phyloP scores from a whole-genome alignment of 2,113 vertebrate genomes.

The Ramphastos sulfuratus region DNA sequence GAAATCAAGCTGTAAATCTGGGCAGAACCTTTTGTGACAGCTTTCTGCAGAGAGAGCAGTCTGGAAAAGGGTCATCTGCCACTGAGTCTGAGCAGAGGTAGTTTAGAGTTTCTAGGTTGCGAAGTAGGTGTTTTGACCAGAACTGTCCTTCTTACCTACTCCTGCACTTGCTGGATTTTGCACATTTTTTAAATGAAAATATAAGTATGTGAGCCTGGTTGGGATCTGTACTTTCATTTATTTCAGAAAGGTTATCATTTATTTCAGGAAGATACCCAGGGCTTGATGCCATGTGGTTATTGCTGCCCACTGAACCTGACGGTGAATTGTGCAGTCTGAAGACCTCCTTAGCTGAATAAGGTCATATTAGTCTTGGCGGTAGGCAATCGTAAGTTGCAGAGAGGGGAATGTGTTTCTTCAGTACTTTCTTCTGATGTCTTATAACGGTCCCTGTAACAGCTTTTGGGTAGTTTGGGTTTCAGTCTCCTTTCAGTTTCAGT shows the following conservation, averaged over 20 bases:
- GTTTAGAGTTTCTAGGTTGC: background rate
- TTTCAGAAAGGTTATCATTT: background rate
- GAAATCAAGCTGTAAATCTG: background rate
- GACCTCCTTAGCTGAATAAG: background rate
- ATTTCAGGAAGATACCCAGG: background rate
- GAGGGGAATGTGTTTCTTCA: background rate
- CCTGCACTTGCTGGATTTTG: background rate
- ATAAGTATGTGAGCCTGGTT: background rate
- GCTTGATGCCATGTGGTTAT: background rate
- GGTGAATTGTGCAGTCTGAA: background rate
- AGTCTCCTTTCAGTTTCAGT: slow-evolving; percentile 48
- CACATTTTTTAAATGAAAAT: too few relatives aligned
- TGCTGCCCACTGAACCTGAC: background rate
- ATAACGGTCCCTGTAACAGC: background rate
- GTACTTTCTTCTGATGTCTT: background rate
- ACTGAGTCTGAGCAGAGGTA: background rate
- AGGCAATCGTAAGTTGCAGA: background rate
- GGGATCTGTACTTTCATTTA: background rate
- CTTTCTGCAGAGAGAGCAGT: background rate
- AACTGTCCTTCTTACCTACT: background rate
- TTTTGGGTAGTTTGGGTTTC: slow-evolving; percentile 28
- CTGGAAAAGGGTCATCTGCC: background rate
- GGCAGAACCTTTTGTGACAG: background rate
- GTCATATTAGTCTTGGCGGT: background rate
- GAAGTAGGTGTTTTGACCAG: background rate